Base-by-base conservation (phyloP, 2,113 vertebrate genomes). In the Engraulis encrasicolus region DNA sequence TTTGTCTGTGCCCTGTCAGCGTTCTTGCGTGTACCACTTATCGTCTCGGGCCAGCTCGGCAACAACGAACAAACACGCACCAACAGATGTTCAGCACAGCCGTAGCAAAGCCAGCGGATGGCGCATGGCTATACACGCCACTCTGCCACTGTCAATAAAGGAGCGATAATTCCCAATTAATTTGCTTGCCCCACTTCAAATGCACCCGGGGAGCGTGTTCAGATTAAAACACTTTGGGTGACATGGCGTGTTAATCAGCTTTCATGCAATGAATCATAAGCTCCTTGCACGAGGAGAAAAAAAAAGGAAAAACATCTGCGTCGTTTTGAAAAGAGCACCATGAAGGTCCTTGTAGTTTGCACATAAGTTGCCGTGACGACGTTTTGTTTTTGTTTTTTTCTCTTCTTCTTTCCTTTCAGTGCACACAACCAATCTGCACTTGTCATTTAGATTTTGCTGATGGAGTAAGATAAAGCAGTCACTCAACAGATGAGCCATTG, bases 191-290 rank as follows among this genome's bases (percentile, higher is more conserved):
- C 49, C 78, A 23, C 40, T 78, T 34, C 45, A 50, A 66, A 66
- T 23, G 27, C 7, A 23, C 58, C 78, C 9, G 18, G 48, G 71
- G 82, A 84, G 78, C 5, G 36, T 14, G 78, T 48, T 19, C 12
- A 78, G 85, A 87, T 81, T 87, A 81, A 88, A 85, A 85, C 52
- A 82, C 78, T 85, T 52, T 78, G 50, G 71, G 81, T 45, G 27
- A 77, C 78, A 36, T 45, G 82, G 83, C 83, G 45, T 83, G 81
- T 84, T 83, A 86, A 87, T 87, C 83, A 84, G 84, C 84, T 89
- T 87, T 87, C 86, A 81, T 74, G 79, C 50, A 38, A 89, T 89
- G 84, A 89, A 89, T 86, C 83, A 80, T 88, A 88, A 84, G 79
- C 85, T 85, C 78, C 71, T 85, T 82, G 79, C 85, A 88, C 83